Conservation (phyloP, 2,113 vertebrate species). For the Isurus oxyrinchus region DNA sequence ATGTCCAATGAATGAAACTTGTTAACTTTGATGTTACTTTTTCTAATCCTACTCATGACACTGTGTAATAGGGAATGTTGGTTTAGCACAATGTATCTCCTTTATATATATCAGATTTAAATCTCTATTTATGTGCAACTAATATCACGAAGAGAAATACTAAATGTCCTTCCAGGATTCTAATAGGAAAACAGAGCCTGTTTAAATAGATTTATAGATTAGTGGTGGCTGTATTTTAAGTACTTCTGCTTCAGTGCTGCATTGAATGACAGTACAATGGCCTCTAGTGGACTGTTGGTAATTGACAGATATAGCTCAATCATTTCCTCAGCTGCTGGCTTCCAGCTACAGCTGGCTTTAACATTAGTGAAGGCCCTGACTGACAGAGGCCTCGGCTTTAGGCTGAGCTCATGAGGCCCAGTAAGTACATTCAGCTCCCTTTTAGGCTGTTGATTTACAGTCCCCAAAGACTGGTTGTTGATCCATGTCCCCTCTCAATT, state of each 20-base stretch:
- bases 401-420: slow-evolving; percentile 56
- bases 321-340: slow-evolving; percentile 60
- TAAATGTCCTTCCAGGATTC: background rate
- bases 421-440: slow-evolving; percentile 67
- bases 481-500: slow-evolving; percentile 71
- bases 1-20: background rate
- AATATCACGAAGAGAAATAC: background rate
- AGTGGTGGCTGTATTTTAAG: background rate
- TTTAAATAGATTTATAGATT: slow-evolving; percentile 35
- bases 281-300: slow-evolving; percentile 69
- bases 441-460: slow-evolving; percentile 75
- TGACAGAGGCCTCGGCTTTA: slow-evolving; percentile 65
- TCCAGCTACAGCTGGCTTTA: slow-evolving; percentile 67
- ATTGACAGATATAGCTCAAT: slow-evolving; percentile 73
- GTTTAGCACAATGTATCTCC: background rate
- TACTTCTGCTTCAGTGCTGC: slow-evolving; percentile 28
- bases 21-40: background rate
- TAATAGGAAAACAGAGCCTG: background rate
- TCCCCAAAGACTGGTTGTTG: slow-evolving; percentile 60
- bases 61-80: background rate
- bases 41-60: background rate
- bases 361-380: slow-evolving; percentile 62
- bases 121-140: background rate
- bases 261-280: slow-evolving; percentile 56
- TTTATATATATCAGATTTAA: background rate